Conservation (phyloP, 2,797 vertebrate genomes). For the Sebastiscus tertius region DNA sequence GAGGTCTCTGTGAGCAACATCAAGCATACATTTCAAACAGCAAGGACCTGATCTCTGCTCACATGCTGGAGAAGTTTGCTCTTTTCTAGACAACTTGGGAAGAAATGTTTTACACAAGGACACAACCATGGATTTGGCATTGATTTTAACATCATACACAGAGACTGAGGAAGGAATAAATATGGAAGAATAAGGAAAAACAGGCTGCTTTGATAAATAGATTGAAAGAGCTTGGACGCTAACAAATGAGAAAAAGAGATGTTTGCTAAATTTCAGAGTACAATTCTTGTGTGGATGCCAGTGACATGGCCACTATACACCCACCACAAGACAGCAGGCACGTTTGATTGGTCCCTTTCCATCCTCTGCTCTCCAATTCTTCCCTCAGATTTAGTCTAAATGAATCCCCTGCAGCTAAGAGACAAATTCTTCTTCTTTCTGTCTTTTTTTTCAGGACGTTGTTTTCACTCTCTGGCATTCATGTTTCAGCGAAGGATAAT, state of each 20-base stretch:
- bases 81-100: background rate
- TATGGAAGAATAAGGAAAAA: background rate
- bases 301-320: background rate
- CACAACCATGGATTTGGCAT: slow-evolving; percentile 2
- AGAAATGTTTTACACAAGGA: slow-evolving; percentile 18
- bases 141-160: slow-evolving; percentile 32
- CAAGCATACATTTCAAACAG: background rate
- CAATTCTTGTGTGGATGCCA: slow-evolving; percentile 7
- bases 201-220: slow-evolving; percentile 24
- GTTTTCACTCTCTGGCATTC: slow-evolving; percentile 52
- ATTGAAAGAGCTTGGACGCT: background rate
- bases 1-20: background rate
- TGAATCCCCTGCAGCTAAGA: slow-evolving; percentile 31
- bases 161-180: slow-evolving; percentile 19
- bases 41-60: background rate
- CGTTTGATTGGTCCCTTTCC: slow-evolving; percentile 31
- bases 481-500: slow-evolving; percentile 66
- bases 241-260: slow-evolving; percentile 28
- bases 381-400: slow-evolving; percentile 39
- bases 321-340: slow-evolving; percentile 2
- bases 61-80: background rate
- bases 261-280: slow-evolving; percentile 23
- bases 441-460: slow-evolving; percentile 12
- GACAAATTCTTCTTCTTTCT: slow-evolving; percentile 6
- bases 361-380: slow-evolving; percentile 22